These are phyloP conservation scores for Cardiocondyla obscurior DNA, from an alignment of 1,140 invertebrate genomes.

Conservation along the genomic window DNA sequence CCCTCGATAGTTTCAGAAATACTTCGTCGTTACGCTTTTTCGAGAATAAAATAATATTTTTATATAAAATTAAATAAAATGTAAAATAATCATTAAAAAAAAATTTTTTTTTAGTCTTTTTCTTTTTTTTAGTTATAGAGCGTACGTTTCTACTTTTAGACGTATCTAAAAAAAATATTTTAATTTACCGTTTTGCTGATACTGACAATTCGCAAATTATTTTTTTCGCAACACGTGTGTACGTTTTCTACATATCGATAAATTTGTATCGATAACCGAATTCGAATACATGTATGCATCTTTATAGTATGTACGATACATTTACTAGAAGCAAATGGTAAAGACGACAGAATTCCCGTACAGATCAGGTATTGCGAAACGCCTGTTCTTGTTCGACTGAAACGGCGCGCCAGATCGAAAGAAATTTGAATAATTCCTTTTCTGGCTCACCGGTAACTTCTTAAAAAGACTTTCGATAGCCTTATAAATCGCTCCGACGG, in stretches of 20 bases:
- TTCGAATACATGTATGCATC: neutral
- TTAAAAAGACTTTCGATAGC: slow-evolving; percentile 46
- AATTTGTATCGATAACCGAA: neutral
- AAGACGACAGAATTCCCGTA: neutral
- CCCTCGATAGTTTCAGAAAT: neutral
- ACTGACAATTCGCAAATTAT: neutral
- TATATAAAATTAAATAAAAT: neutral
- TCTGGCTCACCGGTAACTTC: slow-evolving; percentile 32
- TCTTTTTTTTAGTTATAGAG: no score
- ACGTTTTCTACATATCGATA: no score
- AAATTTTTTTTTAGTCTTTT: no score
- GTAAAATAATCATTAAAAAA: no score
- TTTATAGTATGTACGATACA: no score
- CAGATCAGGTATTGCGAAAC: neutral
- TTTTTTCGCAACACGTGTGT: neutral
- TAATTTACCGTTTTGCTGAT: neutral
- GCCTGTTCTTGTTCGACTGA: neutral
- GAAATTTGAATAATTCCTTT: slow-evolving; percentile 48
- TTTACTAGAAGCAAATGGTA: neutral
- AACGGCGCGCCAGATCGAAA: slow-evolving; percentile 1
- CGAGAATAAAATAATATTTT: neutral
- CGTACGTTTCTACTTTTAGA: neutral
- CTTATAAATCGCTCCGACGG: slow-evolving; percentile 3
- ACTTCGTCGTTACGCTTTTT: neutral
- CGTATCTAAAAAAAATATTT: neutral